Percentiles rank a stretch among this genome's conserved stretches.
Evolutionary conservation across 2,113 vertebrate species (phyloP).

Genomic region (Melanocharis versteri): DNA sequence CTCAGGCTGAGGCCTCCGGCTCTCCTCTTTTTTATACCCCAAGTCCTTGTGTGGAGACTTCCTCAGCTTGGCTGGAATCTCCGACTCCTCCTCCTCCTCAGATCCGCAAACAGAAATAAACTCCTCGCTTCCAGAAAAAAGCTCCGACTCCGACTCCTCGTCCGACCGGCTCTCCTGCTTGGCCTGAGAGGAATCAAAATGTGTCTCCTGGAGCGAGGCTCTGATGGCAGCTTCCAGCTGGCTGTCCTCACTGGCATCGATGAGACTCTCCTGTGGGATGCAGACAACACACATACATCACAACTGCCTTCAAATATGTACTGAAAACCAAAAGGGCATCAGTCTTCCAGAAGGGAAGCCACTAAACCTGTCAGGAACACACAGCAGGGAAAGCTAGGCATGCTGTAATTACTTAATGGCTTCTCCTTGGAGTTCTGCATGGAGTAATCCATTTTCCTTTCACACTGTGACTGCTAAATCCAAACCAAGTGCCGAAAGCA

Average conservation of each 20-base stretch:
- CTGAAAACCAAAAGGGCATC: background rate
- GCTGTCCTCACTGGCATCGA: conserved; percentile 98
- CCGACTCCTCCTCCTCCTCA: conserved; percentile 82
- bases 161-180: conserved; percentile 87
- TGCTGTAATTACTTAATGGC: background rate
- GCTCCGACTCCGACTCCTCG: conserved; percentile 93
- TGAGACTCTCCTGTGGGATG: conserved; percentile 88
- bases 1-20: conserved; percentile 86
- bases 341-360: background rate
- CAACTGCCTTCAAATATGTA: fast-evolving
- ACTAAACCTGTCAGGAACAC: background rate
- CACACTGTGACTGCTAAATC: background rate
- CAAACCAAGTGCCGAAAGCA: background rate
- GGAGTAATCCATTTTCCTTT: background rate
- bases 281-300: conserved; percentile 10
- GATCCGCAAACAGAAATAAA: conserved; percentile 95
- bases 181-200: conserved; percentile 88
- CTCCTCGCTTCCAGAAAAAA: conserved; percentile 96
- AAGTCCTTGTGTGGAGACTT: conserved; percentile 92
- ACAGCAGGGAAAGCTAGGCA: background rate
- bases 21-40: conserved; percentile 91
- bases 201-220: conserved; percentile 95
- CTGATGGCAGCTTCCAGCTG: conserved; percentile 97
- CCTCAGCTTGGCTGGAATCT: conserved; percentile 79
- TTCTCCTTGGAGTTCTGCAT: background rate